These are phyloP conservation scores for Hyles euphorbiae DNA, from an alignment of 1,140 invertebrate genomes.

Conservation along the genomic window DNA sequence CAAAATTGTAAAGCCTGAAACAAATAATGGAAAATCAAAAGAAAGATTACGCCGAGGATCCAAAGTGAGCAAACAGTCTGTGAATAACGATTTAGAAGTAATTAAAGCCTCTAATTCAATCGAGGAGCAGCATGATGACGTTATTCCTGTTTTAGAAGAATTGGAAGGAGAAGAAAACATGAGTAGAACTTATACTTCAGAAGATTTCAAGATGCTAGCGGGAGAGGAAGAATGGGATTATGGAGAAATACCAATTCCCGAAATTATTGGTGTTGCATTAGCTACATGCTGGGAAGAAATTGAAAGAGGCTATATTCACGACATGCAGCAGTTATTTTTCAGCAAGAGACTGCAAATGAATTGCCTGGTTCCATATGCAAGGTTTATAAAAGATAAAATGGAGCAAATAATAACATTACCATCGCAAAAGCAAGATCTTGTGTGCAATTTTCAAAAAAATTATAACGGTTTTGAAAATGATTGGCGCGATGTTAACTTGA, in stretches of 20 bases:
- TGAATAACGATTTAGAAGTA: constrained; percentile 39
- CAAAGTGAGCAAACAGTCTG: constrained; percentile 43
- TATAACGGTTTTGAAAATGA: constrained; percentile 77
- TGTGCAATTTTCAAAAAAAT: constrained; percentile 72
- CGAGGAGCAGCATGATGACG: constrained; percentile 30
- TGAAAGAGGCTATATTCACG: constrained; percentile 74
- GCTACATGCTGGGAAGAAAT: constrained; percentile 75
- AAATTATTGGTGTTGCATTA: constrained; percentile 34
- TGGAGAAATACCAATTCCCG: constrained; percentile 54
- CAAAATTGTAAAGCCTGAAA: constrained; percentile 56
- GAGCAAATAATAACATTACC: constrained; percentile 71
- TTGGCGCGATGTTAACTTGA: constrained; percentile 68
- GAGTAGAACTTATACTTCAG: constrained; percentile 26
- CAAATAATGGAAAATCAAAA: constrained; percentile 43
- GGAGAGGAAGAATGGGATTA: constrained; percentile 76
- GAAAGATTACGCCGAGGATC: constrained; percentile 40
- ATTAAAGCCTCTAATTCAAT: constrained; percentile 40
- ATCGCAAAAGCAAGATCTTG: constrained; percentile 73
- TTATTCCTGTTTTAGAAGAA: constrained; percentile 22
- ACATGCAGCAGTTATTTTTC: constrained; percentile 74
- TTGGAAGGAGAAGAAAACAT: constrained; percentile 32
- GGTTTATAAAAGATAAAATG: constrained; percentile 72
- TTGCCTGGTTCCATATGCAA: constrained; percentile 71
- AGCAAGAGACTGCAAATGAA: constrained; percentile 72
- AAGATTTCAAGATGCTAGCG: constrained; percentile 53